Evolutionary conservation across 2,888 invertebrate genomes (phyloP), one percentile per base, ranked within the genome.

Genomic region (Nemoura dubitans): DNA sequence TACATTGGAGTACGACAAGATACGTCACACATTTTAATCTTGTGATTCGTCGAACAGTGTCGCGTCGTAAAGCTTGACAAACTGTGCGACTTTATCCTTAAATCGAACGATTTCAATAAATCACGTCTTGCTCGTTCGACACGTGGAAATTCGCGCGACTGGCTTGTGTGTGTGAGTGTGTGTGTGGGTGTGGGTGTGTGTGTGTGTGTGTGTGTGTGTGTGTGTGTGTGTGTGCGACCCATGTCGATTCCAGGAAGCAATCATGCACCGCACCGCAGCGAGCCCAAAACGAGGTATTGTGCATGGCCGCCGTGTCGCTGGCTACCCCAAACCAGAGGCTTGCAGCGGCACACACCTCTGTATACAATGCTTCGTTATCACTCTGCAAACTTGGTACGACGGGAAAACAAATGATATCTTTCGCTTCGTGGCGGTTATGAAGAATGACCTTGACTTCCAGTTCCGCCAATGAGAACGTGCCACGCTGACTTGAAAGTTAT

Each of bases 11-110:
- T 27, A 26, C 27, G 78, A 7, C 3, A 30, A 5, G 28, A 81
- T 29, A 81, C 30, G n/a, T 81, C 30, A 81, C 81, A 81, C 81
- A 81, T 81, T 81, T 81, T 81, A 81, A 81, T 81, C 81, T 30
- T 30, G 29, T 30, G 81, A 81, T 30, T 30, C 81, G 81, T 81
- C 30, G 81, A n/a, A 28, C 6, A n/a, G 28, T 21, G 81, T n/a
- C 81, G 29, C n/a, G 28, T 30, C 81, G 29, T 29, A 81, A 81
- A 81, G 81, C 81, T n/a, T 81, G 78, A 78, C 78, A 78, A 78
- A 78, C 78, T 28, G 26, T 28, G 28, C 78, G 78, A 78, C 78
- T 78, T 78, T 78, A 78, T 78, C 78, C 28, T 28, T 27, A 78
- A 78, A 78, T 26, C 78, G 16, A 78, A 78, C 78, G 78, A 78